Evolutionary conservation across 2,888 invertebrate genomes (phyloP).

Genomic region (Drosophila nigricruria): DNA sequence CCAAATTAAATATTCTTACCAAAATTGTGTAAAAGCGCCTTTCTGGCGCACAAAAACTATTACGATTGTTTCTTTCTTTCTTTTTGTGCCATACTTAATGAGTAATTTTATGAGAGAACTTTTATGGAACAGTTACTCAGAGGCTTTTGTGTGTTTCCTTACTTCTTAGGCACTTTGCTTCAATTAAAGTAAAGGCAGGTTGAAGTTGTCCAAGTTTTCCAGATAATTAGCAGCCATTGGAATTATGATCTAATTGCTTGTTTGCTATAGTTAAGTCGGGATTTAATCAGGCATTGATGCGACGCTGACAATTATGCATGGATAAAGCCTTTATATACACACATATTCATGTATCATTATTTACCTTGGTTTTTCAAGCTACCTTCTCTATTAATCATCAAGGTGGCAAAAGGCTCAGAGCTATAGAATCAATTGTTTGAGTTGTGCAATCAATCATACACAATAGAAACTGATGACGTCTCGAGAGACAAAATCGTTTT

Average conservation of each 20-base stretch:
- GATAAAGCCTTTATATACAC: not conserved
- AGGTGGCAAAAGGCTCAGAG: not conserved
- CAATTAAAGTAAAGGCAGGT: not conserved
- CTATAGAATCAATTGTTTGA: slow-evolving; percentile 1
- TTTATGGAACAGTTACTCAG: not conserved
- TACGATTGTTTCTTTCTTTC: slow-evolving; percentile 2
- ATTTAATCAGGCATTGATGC: not conserved
- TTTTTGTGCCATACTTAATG: slow-evolving; percentile 16
- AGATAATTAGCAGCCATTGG: not conserved
- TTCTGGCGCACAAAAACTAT: slow-evolving; percentile 41
- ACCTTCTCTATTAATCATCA: slow-evolving; percentile 4
- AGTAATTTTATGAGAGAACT: slow-evolving; percentile 21
- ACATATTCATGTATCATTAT: not conserved
- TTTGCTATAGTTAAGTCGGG: not conserved
- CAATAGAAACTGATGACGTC: not conserved
- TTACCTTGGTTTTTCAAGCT: not conserved
- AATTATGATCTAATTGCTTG: not conserved
- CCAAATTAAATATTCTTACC: slow-evolving; percentile 51
- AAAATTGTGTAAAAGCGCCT: slow-evolving; percentile 49
- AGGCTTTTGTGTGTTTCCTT: not conserved
- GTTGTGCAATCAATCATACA: slow-evolving; percentile 4
- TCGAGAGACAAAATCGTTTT: not conserved
- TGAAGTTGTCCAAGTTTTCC: not conserved
- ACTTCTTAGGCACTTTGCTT: not conserved
- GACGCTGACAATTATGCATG: too few species aligned